Evolutionary conservation across 1,140 invertebrate genomes (phyloP), one percentile per base, ranked within the genome.

Genomic region (Drosophila dunni): DNA sequence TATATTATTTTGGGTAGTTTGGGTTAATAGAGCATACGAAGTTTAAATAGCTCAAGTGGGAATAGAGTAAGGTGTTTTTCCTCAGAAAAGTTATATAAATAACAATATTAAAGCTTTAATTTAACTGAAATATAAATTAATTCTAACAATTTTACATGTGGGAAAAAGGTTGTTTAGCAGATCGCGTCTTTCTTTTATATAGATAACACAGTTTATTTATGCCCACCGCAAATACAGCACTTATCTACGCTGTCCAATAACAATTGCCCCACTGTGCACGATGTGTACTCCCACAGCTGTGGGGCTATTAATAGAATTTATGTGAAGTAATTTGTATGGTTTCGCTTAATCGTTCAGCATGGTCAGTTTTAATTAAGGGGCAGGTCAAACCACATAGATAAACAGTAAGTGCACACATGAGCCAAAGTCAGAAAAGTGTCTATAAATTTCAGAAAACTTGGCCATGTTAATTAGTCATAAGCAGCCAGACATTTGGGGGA

Each of bases 371-470:
- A 70, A 64, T 73, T 70, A 76, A 73, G 54, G 69, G 61, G 61
- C 67, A 57, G 11, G 17, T 40, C 45, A n/a, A 29, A 46, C 34
- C 56, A 45, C 33, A 69, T 42, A 53, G 36, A 69, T 45, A 53
- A 48, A 46, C 4, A 40, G 45, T 56, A 40, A 60, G 36, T 7
- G 38, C 29, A 38, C 38, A 38, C 24, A 38, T 38, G 64, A 36
- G 5, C 46, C 51, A 53, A 29, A 62, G 61, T 67, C 46, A 69
- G 24, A 29, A 63, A 80, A 48, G 45, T 62, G 63, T 58, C 11
- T 57, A 88, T 77, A 82, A 82, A 88, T 86, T 64, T 67, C 40
- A 29, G 38, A 15, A 40, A 65, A 76, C 44, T 72, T 50, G 53
- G 17, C 65, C 5, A 10, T 46, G 48, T 50, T 24, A 56, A 71